These are phyloP conservation scores for Girardia tigrina DNA, from an alignment of 2,888 invertebrate genomes.

Conservation along the genomic window DNA sequence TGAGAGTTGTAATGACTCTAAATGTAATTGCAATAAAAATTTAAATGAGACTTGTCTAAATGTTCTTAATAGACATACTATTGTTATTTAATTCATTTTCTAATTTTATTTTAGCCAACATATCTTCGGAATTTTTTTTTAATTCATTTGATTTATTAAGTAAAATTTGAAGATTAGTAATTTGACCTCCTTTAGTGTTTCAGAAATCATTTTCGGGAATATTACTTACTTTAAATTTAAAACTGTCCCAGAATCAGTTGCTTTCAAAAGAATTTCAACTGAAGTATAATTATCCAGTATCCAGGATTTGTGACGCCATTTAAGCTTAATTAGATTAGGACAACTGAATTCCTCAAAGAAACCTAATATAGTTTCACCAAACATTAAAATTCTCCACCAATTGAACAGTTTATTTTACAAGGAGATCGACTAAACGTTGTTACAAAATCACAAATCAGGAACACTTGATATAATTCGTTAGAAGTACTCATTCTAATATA, in stretches of 20 bases:
- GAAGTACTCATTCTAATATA: too few relatives aligned
- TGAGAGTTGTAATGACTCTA: too few relatives aligned
- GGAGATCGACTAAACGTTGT: conserved; percentile 71
- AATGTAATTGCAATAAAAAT: too few relatives aligned
- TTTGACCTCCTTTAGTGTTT: conserved; percentile 67
- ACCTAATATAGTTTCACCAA: conserved; percentile 79
- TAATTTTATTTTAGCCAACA: too few relatives aligned
- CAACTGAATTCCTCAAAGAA: conserved; percentile 73
- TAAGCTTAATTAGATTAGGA: conserved; percentile 67
- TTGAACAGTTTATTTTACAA: conserved; percentile 63
- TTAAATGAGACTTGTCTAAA: too few relatives aligned
- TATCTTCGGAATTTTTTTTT: too few relatives aligned
- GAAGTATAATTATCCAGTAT: conserved; percentile 75
- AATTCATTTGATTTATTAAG: too few relatives aligned
- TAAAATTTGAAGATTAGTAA: too few relatives aligned
- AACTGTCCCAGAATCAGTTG: conserved; percentile 75
- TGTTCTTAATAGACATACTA: too few relatives aligned
- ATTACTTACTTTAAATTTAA: conserved; percentile 67
- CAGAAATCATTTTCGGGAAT: conserved; percentile 66
- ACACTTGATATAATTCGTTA: conserved; percentile 70
- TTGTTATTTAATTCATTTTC: too few relatives aligned
- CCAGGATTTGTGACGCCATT: conserved; percentile 89
- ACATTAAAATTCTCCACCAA: conserved; percentile 77
- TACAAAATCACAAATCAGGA: conserved; percentile 75
- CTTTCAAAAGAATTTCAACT: conserved; percentile 68